A percentile compares a stretch with the other conserved stretches of the same genome.
phyloP scores from a whole-genome alignment of 2,888 invertebrate genomes.

The Phengaris arion region DNA sequence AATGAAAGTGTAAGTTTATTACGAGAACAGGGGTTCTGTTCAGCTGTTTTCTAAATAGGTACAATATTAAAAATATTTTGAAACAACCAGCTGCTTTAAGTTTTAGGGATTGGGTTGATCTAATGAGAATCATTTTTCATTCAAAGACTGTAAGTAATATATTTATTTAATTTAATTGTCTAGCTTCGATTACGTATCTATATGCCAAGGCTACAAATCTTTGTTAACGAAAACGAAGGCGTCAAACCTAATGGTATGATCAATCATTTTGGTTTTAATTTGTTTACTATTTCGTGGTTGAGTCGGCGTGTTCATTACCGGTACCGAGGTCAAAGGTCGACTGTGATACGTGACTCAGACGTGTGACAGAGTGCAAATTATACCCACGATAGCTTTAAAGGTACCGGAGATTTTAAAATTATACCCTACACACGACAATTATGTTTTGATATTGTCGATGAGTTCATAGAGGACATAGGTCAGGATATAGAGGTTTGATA shows the following conservation, averaged over 20 bases:
- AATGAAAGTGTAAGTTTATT: no score
- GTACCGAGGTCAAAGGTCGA: constrained; percentile 42
- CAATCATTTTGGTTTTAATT: constrained; percentile 38
- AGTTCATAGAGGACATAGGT: constrained; percentile 11
- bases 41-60: no score
- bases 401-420: constrained; percentile 23
- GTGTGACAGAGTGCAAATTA: constrained; percentile 24
- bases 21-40: no score
- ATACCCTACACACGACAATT: constrained; percentile 3
- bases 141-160: no score
- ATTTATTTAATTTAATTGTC: constrained; percentile 21
- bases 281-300: constrained; percentile 8
- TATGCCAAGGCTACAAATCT: constrained; percentile 65
- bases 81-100: no score
- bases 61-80: no score
- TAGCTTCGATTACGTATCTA: constrained; percentile 54
- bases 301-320: constrained; percentile 26
- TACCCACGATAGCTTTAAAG: not conserved
- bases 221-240: constrained; percentile 53
- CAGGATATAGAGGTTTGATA: not conserved
- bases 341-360: constrained; percentile 41
- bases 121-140: not conserved
- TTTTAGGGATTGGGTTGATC: not conserved
- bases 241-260: constrained; percentile 37
- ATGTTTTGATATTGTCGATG: not conserved